Evolutionary conservation across 2,797 vertebrate genomes (phyloP).

Genomic region (Lophotriccus pileatus): DNA sequence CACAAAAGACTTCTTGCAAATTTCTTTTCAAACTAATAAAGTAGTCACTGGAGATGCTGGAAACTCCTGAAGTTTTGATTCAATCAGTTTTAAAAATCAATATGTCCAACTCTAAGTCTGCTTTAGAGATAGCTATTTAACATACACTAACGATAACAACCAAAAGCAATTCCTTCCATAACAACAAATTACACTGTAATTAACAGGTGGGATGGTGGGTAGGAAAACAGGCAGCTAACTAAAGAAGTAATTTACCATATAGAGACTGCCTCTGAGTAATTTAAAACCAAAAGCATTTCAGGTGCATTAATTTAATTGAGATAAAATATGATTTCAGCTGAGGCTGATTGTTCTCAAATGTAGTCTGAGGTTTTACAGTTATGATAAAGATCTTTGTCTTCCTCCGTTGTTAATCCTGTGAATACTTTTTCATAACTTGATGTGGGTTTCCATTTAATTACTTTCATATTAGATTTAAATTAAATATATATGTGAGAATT

Average conservation of each 20-base stretch:
- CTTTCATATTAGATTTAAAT: background rate
- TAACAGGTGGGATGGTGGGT: background rate
- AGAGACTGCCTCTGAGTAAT: background rate
- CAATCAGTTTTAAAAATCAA: background rate
- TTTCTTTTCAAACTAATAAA: background rate
- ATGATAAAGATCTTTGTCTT: background rate
- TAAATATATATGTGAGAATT: background rate
- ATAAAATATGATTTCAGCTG: background rate
- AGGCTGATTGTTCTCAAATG: background rate
- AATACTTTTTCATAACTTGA: background rate
- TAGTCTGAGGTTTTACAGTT: background rate
- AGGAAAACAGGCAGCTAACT: background rate
- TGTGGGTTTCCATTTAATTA: background rate
- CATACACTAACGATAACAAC: background rate
- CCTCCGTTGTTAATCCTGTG: background rate
- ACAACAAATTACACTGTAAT: background rate
- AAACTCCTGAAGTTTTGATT: background rate
- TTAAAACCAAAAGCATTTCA: background rate
- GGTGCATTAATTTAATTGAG: background rate
- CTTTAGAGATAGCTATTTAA: background rate
- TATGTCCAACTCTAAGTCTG: background rate
- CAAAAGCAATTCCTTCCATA: background rate
- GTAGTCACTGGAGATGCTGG: background rate
- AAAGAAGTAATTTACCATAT: background rate
- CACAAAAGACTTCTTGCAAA: background rate